Evolutionary conservation across 2,113 vertebrate species (phyloP).

Genomic region (Ochotona curzoniae): DNA sequence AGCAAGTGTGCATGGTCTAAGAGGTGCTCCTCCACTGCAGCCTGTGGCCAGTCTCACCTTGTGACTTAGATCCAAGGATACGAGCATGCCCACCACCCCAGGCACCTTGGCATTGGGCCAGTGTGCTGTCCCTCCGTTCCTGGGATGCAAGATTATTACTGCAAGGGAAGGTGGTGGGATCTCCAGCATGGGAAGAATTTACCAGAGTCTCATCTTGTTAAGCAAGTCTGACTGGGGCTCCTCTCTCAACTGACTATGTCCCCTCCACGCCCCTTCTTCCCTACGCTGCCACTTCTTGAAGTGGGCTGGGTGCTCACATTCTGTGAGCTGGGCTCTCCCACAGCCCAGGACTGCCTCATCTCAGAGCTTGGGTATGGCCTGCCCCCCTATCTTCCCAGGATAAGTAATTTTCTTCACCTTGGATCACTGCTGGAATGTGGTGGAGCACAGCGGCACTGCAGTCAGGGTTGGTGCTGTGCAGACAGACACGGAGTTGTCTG

Average conservation of each 20-base stretch:
- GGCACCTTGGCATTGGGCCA: background rate
- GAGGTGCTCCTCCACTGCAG: background rate
- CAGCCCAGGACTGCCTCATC: background rate
- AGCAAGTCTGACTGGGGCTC: background rate
- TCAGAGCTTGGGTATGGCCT: conserved; percentile 5
- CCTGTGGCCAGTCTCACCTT: background rate
- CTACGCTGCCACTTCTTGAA: background rate
- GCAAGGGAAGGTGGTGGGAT: background rate
- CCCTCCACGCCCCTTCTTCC: background rate
- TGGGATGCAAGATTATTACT: background rate
- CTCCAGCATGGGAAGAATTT: background rate
- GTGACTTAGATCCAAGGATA: background rate
- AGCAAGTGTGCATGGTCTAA: background rate
- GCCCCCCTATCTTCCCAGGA: background rate
- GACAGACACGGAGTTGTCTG: background rate
- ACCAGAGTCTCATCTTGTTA: background rate
- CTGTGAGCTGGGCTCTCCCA: background rate
- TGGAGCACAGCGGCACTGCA: background rate
- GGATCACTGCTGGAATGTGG: background rate
- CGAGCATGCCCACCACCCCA: background rate
- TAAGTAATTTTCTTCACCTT: background rate
- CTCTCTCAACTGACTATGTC: background rate
- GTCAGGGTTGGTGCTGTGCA: background rate
- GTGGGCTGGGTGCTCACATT: background rate
- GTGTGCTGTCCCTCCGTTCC: background rate